Conservation (phyloP, 2,113 vertebrate genomes). For the Lathamus discolor region DNA sequence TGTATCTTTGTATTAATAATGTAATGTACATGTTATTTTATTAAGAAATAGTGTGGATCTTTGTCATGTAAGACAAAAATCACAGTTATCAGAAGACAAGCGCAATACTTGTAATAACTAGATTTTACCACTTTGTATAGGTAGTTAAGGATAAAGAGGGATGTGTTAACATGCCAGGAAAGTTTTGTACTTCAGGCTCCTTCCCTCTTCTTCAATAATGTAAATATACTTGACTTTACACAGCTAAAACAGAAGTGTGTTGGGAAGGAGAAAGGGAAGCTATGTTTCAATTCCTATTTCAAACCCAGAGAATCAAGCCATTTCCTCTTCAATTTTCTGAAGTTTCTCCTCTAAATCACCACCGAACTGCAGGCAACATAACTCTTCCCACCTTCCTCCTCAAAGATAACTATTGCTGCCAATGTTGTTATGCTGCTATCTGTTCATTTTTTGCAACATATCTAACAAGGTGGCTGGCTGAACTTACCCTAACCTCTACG, state of each 20-base stretch:
- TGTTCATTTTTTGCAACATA: fast-evolving
- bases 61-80: not conserved
- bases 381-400: not conserved
- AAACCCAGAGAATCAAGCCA: not conserved
- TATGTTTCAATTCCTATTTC: not conserved
- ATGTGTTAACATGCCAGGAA: not conserved
- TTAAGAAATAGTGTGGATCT: not conserved
- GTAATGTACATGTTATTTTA: not conserved
- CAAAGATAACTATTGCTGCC: not conserved
- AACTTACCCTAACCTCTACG: not conserved
- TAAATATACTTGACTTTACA: not conserved
- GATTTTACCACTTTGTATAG: not conserved
- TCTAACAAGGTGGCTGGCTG: not conserved
- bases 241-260: not conserved
- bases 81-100: not conserved
- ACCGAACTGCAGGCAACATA: not conserved
- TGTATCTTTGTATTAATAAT: not conserved
- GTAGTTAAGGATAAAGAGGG: not conserved
- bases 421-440: not conserved
- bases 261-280: not conserved
- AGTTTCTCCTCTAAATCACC: not conserved
- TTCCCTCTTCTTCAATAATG: not conserved
- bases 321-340: not conserved
- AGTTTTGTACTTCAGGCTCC: not conserved
- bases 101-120: not conserved